Evolutionary conservation across 2,113 vertebrate genomes (phyloP).

Genomic region (Azemiops feae): DNA sequence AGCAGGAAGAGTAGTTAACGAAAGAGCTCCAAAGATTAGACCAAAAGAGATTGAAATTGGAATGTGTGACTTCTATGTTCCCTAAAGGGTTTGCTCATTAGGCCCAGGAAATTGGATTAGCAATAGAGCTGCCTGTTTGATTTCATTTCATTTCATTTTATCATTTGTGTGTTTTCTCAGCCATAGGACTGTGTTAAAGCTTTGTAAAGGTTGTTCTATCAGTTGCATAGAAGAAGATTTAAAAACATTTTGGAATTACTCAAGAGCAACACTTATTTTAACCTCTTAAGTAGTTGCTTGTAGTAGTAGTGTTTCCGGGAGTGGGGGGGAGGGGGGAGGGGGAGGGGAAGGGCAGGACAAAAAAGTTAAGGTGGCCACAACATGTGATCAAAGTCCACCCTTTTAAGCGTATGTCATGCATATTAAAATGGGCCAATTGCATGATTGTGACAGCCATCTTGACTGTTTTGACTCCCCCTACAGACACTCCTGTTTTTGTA

Average conservation of each 20-base stretch:
- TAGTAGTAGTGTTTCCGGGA: not conserved
- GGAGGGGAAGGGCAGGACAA: no score
- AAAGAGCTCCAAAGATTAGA: not conserved
- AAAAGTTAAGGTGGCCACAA: not conserved
- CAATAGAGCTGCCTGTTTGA: not conserved
- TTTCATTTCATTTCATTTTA: not conserved
- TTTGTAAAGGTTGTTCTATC: not conserved
- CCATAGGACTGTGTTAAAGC: not conserved
- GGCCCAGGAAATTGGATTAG: not conserved
- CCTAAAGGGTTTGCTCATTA: not conserved
- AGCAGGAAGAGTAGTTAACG: not conserved
- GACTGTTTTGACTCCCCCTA: not conserved
- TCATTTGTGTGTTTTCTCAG: not conserved
- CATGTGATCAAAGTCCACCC: not conserved
- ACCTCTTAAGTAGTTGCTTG: not conserved
- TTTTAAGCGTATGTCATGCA: not conserved
- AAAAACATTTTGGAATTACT: not conserved
- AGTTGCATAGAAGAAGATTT: not conserved
- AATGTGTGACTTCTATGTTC: not conserved
- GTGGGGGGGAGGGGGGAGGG: not conserved
- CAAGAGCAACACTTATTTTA: not conserved
- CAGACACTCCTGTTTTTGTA: not conserved
- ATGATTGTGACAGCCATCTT: not conserved
- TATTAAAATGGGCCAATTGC: not conserved
- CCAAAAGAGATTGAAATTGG: not conserved